These are phyloP conservation scores for Drosophila infuscata DNA, from an alignment of 2,888 invertebrate genomes.

Conservation along the genomic window DNA sequence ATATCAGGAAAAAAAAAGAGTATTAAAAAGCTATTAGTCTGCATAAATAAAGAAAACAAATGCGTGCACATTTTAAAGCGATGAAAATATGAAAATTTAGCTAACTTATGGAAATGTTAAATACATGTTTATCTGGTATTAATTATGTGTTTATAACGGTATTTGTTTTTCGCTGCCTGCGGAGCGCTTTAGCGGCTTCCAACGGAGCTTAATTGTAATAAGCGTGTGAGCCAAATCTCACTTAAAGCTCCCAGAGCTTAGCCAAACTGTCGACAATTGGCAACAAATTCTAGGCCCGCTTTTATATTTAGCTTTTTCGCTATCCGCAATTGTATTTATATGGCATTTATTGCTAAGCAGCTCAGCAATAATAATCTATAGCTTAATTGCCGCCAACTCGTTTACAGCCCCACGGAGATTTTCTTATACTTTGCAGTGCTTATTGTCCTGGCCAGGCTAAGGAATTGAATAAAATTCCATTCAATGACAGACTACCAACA, in stretches of 20 bases:
- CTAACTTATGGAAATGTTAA: constrained; percentile 1
- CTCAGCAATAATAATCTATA: constrained; percentile 47
- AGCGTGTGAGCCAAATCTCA: neutral
- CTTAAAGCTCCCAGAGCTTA: constrained; percentile 4
- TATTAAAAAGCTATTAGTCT: constrained; percentile 56
- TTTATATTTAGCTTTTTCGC: no score
- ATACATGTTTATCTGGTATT: neutral
- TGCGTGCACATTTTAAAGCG: constrained; percentile 17
- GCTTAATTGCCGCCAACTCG: constrained; percentile 53
- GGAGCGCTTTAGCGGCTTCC: neutral
- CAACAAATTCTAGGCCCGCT: neutral
- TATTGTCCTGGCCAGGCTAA: constrained; percentile 44
- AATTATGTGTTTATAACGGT: neutral
- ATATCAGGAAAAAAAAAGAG: neutral
- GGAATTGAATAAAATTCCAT: constrained; percentile 65
- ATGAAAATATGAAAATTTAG: neutral
- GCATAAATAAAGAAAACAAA: constrained; percentile 30
- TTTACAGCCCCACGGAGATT: constrained; percentile 30
- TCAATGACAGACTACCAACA: constrained; percentile 19
- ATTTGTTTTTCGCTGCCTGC: neutral
- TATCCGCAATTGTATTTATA: neutral
- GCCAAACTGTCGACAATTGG: neutral
- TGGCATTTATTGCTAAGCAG: constrained; percentile 25
- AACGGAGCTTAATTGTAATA: neutral
- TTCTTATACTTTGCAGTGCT: constrained; percentile 22